A percentile compares a stretch with the other conserved stretches of the same genome.
Evolutionary conservation across 2,113 vertebrate genomes (phyloP).

Genomic region (Mesitornis unicolor): DNA sequence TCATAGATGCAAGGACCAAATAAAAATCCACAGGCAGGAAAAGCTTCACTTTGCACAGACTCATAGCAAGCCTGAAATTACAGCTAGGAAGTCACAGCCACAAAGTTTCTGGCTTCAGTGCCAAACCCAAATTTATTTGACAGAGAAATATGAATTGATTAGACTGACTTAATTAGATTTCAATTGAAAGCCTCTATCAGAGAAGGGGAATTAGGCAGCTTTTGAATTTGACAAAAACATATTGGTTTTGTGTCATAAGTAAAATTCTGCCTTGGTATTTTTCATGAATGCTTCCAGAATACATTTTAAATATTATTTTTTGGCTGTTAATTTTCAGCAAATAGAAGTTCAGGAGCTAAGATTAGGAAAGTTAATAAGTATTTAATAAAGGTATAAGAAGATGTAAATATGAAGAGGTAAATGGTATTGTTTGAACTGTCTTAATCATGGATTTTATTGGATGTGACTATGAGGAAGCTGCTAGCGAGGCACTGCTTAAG

Average conservation of each 20-base stretch:
- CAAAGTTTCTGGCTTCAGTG: not conserved
- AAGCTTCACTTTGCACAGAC: not conserved
- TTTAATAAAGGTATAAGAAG: conserved; percentile 5
- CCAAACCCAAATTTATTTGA: not conserved
- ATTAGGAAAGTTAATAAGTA: conserved; percentile 10
- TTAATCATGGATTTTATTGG: not conserved
- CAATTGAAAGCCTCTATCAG: conserved; percentile 27
- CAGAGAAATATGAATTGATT: conserved; percentile 42
- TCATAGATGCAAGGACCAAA: not conserved
- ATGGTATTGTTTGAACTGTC: not conserved
- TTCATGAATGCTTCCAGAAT: not conserved
- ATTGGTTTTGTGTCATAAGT: conserved; percentile 6
- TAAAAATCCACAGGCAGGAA: not conserved
- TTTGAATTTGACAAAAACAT: conserved; percentile 44
- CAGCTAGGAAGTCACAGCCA: not conserved
- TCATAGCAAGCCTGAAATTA: not conserved
- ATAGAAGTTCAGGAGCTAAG: not conserved
- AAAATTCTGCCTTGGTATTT: not conserved
- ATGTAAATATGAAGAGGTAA: conserved; percentile 16
- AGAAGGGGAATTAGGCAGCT: not conserved
- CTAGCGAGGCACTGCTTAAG: not conserved
- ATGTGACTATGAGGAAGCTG: not conserved
- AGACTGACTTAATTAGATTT: conserved; percentile 55
- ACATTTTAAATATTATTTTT: conserved; percentile 6
- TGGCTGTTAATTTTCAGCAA: conserved; percentile 34